Evolutionary conservation across 2,797 vertebrate species (phyloP).

Genomic region (Astyanax mexicanus): DNA sequence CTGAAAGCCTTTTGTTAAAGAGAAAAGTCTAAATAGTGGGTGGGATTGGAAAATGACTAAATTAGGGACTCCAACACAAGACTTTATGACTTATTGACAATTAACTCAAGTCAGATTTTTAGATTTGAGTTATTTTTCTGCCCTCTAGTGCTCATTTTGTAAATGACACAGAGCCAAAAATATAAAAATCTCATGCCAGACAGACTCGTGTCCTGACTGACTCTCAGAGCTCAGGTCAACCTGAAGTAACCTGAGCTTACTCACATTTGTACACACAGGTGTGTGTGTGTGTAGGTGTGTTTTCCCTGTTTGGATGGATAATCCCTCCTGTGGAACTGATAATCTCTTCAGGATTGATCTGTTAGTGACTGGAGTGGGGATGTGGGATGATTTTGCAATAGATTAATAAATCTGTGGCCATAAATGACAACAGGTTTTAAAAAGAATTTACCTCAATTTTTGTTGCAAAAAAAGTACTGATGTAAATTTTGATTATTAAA

Average conservation of each 20-base stretch:
- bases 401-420: not conserved
- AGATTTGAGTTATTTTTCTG: not conserved
- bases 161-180: not conserved
- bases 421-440: not conserved
- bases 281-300: not conserved
- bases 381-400: not conserved
- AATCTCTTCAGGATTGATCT: not conserved
- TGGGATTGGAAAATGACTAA: too few relatives aligned
- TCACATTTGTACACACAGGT: not conserved
- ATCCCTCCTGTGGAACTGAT: not conserved
- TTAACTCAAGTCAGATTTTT: too few relatives aligned
- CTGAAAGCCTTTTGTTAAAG: too few relatives aligned
- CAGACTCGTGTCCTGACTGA: not conserved
- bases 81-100: too few relatives aligned
- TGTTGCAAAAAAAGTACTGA: too few relatives aligned
- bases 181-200: not conserved
- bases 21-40: too few relatives aligned
- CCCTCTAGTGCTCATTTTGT: constrained; percentile 22
- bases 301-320: not conserved
- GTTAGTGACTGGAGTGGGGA: not conserved
- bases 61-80: too few relatives aligned
- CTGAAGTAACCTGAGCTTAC: not conserved
- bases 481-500: too few relatives aligned
- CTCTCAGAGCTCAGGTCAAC: not conserved
- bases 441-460: too few relatives aligned